Evolutionary conservation across 2,113 vertebrate genomes (phyloP).

Genomic region (Tychaedon coryphoeus): DNA sequence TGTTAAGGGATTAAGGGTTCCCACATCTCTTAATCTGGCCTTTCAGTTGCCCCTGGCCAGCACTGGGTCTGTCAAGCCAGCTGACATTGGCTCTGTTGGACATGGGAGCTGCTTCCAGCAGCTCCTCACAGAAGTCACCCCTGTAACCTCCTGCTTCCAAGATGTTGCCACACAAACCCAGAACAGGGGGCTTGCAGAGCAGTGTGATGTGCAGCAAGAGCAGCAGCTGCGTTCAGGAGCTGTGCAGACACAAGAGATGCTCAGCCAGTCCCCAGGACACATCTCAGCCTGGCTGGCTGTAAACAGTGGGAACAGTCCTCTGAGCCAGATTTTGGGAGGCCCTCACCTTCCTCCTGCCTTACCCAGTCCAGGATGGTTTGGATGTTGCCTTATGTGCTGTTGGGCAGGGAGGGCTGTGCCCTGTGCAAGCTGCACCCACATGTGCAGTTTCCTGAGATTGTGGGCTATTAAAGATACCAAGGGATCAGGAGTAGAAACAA

Average conservation of each 20-base stretch:
- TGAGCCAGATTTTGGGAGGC: not conserved
- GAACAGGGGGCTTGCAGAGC: not conserved
- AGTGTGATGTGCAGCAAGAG: not conserved
- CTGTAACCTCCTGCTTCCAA: not conserved
- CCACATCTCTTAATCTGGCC: not conserved
- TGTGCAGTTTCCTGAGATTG: not conserved
- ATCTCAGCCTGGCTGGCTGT: not conserved
- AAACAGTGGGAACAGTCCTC: not conserved
- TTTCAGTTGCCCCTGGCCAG: not conserved
- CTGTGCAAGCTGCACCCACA: not conserved
- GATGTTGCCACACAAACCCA: not conserved
- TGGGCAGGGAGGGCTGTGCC: not conserved
- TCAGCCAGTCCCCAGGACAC: not conserved
- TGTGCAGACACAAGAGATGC: not conserved
- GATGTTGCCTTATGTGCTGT: not conserved
- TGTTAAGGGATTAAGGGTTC: not conserved
- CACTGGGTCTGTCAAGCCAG: not conserved
- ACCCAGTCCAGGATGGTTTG: not conserved
- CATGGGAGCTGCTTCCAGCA: not conserved
- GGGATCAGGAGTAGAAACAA: not conserved
- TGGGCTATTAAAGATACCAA: not conserved
- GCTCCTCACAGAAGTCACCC: not conserved
- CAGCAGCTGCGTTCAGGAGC: not conserved
- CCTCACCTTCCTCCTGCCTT: not conserved
- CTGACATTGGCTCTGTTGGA: accelerated